A percentile compares a stretch with the other conserved stretches of the same genome.
phyloP scores from a whole-genome alignment of 2,797 vertebrate species.

The Diplodus puntazzo region DNA sequence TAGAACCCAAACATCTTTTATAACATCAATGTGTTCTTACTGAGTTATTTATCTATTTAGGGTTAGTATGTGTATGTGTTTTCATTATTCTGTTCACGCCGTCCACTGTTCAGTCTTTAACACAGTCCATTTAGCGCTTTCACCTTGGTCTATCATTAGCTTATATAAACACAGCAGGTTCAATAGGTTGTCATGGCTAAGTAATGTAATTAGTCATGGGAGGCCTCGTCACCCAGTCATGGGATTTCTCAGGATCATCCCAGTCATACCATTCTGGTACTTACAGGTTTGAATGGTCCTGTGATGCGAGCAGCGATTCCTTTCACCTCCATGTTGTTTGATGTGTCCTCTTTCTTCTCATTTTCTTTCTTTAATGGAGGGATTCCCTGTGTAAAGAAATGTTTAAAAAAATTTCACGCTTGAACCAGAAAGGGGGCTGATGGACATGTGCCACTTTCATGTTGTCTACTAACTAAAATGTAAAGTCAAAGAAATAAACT shows the following conservation, averaged over 20 bases:
- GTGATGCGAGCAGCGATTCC: constrained; percentile 96
- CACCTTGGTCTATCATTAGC: background rate
- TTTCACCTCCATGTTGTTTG: constrained; percentile 89
- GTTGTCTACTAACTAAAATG: background rate
- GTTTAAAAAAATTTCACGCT: background rate
- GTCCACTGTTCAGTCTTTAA: background rate
- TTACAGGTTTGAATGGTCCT: constrained; percentile 95
- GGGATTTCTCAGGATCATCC: background rate
- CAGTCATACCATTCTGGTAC: constrained; percentile 45
- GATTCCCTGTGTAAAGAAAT: constrained; percentile 71
- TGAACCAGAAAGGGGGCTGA: background rate
- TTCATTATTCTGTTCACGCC: background rate
- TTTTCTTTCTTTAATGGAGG: constrained; percentile 91
- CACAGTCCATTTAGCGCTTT: background rate
- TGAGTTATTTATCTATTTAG: background rate
- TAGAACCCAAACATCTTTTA: background rate
- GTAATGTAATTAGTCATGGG: constrained; percentile 27
- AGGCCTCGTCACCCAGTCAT: constrained; percentile 4
- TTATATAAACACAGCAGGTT: background rate
- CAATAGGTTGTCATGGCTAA: background rate
- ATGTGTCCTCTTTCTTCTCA: constrained; percentile 87
- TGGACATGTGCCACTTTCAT: background rate
- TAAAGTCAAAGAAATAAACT: background rate
- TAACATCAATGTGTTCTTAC: background rate
- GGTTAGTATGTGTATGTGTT: background rate